Evolutionary conservation across 2,888 invertebrate species (phyloP), one percentile per base, ranked within the genome.

Genomic region (Lasioglossum oenotherae): DNA sequence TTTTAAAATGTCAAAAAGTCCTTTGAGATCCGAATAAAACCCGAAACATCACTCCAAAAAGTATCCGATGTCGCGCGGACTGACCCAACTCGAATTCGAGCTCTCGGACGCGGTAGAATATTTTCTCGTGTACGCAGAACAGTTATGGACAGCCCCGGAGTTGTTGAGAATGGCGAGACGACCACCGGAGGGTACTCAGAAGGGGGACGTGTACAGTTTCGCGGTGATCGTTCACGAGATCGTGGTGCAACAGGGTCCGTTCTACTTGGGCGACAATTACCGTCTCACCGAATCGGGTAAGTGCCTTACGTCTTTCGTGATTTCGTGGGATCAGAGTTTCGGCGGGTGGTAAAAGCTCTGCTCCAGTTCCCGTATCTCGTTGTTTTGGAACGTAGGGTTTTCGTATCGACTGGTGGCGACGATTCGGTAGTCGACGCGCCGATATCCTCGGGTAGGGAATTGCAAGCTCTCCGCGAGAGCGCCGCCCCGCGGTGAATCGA

Each of bases 131-230:
- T 78, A 80, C 64, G 41, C 94, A 99, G 99, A 97, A 93, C 96
- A 97, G 91, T 96, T 99, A 57, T 99, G 99, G 99, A 99, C 99
- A 0, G 97, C 99, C 0, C 99, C 99, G 0, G 99, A 99, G 95
- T 95, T 99, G 31, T 96, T 99, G 72, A 96, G 98, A 80, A 96
- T 97, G 95, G 95, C 96, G 44, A 96, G 97, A 78, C 93, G 94
- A 53, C 95, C 96, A 31, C 96, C 96, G 0, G 97, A 97, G 92
- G 98, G 98, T 1, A 98, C 98, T 0, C 98, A 98, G 93, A 98
- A 98, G 95, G 99, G 98, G 38, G 99, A 99, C 93, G 97, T 99
- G n/a, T 99, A 99, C 95, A 98, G 99, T 69, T 99, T 99, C 94
- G 98, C 97, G 23, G 98, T 99, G 92, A 98, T 99, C 92, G 97